These are phyloP conservation scores for Hyla sarda DNA, from an alignment of 2,113 vertebrate species.

Conservation along the genomic window DNA sequence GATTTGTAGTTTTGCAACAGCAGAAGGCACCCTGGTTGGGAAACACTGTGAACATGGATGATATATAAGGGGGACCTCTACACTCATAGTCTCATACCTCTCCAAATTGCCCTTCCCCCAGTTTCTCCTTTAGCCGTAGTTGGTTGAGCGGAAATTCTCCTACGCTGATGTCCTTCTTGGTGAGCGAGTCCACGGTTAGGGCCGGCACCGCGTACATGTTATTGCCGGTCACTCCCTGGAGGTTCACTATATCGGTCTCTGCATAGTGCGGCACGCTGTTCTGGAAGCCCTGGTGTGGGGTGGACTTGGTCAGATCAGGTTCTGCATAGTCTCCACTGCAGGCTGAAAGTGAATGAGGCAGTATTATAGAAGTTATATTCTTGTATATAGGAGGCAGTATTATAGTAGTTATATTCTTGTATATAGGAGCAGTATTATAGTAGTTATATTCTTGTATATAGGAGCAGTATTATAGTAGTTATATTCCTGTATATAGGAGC, in stretches of 20 bases:
- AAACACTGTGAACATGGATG: too few relatives aligned
- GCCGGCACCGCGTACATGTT: constrained; percentile 86
- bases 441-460: not conserved
- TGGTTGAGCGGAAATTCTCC: constrained; percentile 80
- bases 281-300: constrained; percentile 83
- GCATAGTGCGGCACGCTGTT: constrained; percentile 82
- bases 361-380: not conserved
- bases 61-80: not conserved
- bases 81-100: constrained; percentile 72
- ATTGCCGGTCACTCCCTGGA: constrained; percentile 84
- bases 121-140: constrained; percentile 81
- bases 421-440: not conserved
- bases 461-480: constrained; percentile 7
- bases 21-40: too few relatives aligned
- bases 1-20: too few relatives aligned
- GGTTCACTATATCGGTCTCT: constrained; percentile 81
- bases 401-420: not conserved
- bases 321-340: constrained; percentile 83
- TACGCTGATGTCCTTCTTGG: constrained; percentile 82
- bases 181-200: constrained; percentile 82
- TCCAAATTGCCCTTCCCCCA: constrained; percentile 86
- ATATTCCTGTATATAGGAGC: not conserved
- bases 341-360: constrained; percentile 63
- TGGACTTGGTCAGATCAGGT: constrained; percentile 83
- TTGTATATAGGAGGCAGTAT: not conserved